Conservation (phyloP, 1,140 invertebrate genomes). For the Nasonia vitripennis region DNA sequence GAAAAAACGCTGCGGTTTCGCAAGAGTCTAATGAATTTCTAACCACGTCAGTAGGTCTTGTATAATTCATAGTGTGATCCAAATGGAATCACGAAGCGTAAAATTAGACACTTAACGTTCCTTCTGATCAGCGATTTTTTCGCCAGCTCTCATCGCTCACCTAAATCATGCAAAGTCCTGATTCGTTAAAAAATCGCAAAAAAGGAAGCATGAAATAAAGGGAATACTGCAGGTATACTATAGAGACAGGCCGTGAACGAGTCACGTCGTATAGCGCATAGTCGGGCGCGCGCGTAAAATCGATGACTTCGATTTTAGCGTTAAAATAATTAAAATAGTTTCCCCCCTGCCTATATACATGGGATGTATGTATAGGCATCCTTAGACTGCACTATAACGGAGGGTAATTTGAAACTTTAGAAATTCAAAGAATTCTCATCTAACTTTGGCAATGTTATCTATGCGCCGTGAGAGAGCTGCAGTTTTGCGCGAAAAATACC, state of each 20-base stretch:
- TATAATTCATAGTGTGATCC: too few species aligned
- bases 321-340: constrained; percentile 52
- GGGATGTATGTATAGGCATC: not conserved
- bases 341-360: constrained; percentile 9
- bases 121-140: too few species aligned
- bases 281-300: constrained; percentile 32
- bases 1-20: too few species aligned
- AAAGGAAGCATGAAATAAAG: too few species aligned
- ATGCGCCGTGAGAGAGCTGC: not conserved
- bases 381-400: constrained; percentile 1
- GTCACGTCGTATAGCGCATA: not conserved
- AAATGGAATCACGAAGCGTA: too few species aligned
- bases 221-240: not conserved
- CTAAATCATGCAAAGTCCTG: too few species aligned
- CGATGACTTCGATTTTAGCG: constrained; percentile 24
- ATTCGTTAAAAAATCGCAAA: too few species aligned
- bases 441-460: constrained; percentile 31
- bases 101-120: too few species aligned
- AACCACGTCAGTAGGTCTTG: too few species aligned
- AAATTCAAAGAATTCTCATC: constrained; percentile 47
- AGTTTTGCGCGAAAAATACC: not conserved
- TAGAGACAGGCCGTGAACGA: not conserved
- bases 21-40: too few species aligned
- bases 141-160: too few species aligned
- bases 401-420: constrained; percentile 43